A percentile compares a stretch with the other conserved stretches of the same genome.
Conservation (phyloP, 1,140 invertebrate species). For the Lineus longissimus region DNA sequence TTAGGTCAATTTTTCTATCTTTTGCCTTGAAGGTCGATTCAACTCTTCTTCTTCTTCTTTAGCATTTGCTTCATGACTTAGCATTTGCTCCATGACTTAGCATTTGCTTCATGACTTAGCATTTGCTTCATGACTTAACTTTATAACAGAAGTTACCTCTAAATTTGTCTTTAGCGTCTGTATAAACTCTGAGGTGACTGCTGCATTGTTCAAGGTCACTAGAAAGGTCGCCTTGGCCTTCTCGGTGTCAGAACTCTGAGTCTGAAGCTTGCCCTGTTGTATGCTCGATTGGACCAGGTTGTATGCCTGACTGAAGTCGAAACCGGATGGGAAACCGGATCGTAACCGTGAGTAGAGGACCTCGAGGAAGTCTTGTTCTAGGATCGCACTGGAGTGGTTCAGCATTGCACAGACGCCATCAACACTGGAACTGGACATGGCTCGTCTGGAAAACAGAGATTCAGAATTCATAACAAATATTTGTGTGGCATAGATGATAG, state of each 20-base stretch:
- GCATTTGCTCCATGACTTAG: too few species aligned
- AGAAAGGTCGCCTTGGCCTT: slow-evolving; percentile 67
- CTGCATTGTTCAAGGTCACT: slow-evolving; percentile 89
- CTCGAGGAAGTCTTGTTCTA: slow-evolving; percentile 82
- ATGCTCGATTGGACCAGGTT: slow-evolving; percentile 75
- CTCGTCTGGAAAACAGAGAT: slow-evolving; percentile 62
- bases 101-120: too few species aligned
- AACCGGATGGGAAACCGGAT: slow-evolving; percentile 68
- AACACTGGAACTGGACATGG: slow-evolving; percentile 82
- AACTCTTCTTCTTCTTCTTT: too few species aligned
- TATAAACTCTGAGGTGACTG: slow-evolving; percentile 84
- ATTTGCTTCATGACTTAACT: too few species aligned
- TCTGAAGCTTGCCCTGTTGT: slow-evolving; percentile 76
- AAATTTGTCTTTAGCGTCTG: slow-evolving; percentile 73
- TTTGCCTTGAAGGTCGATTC: too few species aligned
- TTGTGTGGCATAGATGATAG: too few species aligned
- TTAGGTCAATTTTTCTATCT: too few species aligned
- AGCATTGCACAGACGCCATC: slow-evolving; percentile 95
- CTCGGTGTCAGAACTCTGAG: slow-evolving; percentile 71
- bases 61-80: too few species aligned
- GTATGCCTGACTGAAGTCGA: slow-evolving; percentile 55
- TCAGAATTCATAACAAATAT: background rate
- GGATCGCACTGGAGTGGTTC: slow-evolving; percentile 83
- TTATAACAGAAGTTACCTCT: slow-evolving; percentile 54
- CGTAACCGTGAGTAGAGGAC: slow-evolving; percentile 72